A percentile compares a stretch with the other conserved stretches of the same genome.
Evolutionary conservation across 2,888 invertebrate genomes (phyloP).

Genomic region (Polymixis lichenea): DNA sequence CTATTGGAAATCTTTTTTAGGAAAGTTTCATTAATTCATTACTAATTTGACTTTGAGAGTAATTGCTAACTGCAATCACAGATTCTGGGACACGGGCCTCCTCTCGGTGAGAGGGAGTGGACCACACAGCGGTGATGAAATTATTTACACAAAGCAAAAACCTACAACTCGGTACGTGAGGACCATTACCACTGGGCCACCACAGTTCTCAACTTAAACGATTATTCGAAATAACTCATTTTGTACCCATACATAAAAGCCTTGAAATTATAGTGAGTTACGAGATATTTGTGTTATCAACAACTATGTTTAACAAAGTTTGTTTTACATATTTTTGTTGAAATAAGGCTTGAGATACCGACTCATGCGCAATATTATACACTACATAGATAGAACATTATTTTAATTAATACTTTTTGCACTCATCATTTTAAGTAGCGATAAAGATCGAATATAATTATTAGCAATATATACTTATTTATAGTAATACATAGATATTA

Average conservation of each 20-base stretch:
- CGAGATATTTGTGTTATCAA: background rate
- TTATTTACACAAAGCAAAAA: too few relatives aligned
- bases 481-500: background rate
- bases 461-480: background rate
- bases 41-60: background rate
- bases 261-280: background rate
- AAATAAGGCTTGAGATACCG: background rate
- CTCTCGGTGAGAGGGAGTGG: too few relatives aligned
- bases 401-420: background rate
- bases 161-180: too few relatives aligned
- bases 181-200: too few relatives aligned
- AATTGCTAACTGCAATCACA: background rate
- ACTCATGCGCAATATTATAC: slow-evolving; percentile 9
- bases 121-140: too few relatives aligned
- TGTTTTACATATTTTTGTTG: background rate
- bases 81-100: too few relatives aligned
- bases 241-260: background rate
- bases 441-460: slow-evolving; percentile 12
- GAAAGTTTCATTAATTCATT: background rate
- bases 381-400: background rate
- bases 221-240: background rate
- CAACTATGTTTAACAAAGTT: background rate
- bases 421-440: background rate
- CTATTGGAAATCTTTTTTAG: too few relatives aligned
- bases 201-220: background rate